These are phyloP conservation scores for Synchiropus splendidus DNA, from an alignment of 2,113 vertebrate genomes.

Conservation along the genomic window DNA sequence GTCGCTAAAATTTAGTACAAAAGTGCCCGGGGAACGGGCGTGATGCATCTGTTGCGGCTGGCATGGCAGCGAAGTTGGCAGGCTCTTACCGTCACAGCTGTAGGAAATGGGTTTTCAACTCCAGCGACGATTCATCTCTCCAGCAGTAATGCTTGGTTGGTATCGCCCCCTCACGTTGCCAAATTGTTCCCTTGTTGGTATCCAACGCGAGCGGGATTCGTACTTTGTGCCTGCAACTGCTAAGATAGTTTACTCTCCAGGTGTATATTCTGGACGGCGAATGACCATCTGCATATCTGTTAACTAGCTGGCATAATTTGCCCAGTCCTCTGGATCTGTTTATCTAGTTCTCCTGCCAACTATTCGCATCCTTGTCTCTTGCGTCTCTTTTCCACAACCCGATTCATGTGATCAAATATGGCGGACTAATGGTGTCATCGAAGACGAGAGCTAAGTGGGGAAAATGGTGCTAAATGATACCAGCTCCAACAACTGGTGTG, in stretches of 20 bases:
- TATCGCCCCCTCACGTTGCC: conserved; percentile 4
- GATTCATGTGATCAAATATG: neutral
- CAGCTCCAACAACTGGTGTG: no score
- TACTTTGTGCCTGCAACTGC: no score
- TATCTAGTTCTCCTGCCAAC: neutral
- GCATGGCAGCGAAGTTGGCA: conserved; percentile 15
- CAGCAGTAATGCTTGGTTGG: conserved; percentile 17
- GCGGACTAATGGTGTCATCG: no score
- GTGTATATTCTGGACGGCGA: conserved; percentile 1
- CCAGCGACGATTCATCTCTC: conserved; percentile 34
- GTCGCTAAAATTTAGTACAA: no score
- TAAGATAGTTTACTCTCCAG: neutral
- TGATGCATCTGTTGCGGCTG: conserved; percentile 20
- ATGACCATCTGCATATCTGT: conserved; percentile 4
- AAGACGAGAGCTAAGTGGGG: no score
- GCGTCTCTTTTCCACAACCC: neutral
- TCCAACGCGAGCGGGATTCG: no score
- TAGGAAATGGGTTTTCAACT: conserved; percentile 39
- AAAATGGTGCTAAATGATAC: no score
- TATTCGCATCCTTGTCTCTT: neutral
- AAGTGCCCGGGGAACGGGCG: neutral
- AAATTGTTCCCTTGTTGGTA: conserved; percentile 4
- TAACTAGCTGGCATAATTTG: neutral
- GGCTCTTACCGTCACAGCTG: conserved; percentile 21
- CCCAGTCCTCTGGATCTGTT: neutral